phyloP scores from a whole-genome alignment of 2,113 vertebrate genomes.

The Typhlomys cinereus region DNA sequence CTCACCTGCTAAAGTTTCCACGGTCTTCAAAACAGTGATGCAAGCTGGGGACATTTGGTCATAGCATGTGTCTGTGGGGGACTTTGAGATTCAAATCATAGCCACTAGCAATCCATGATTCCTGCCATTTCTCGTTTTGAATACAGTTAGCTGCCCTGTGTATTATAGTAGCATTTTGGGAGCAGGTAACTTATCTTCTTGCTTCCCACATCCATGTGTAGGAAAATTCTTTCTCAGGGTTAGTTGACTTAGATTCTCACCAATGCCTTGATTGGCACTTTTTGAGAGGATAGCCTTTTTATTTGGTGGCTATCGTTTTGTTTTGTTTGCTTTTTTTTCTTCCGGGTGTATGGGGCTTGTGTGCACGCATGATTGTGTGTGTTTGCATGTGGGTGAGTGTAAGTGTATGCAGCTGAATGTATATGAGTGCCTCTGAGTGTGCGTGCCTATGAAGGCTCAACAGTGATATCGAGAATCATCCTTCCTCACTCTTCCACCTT shows the following conservation, averaged over 20 bases:
- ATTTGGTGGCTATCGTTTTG: too few relatives aligned
- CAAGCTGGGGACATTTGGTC: background rate
- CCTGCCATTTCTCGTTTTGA: background rate
- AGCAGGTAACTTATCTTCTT: background rate
- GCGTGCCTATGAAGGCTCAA: too few relatives aligned
- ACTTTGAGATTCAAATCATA: background rate
- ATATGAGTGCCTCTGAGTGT: too few relatives aligned
- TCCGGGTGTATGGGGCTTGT: too few relatives aligned
- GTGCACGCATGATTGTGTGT: too few relatives aligned
- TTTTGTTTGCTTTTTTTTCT: too few relatives aligned
- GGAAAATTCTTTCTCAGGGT: background rate
- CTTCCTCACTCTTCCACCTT: too few relatives aligned
- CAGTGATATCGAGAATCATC: too few relatives aligned
- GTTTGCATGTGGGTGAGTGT: too few relatives aligned
- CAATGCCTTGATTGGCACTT: background rate
- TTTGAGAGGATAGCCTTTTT: background rate
- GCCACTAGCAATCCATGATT: background rate
- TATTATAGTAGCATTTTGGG: background rate
- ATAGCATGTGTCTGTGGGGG: background rate
- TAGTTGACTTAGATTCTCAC: background rate
- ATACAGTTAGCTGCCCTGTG: background rate
- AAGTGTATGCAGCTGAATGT: too few relatives aligned
- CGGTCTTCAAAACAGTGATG: background rate
- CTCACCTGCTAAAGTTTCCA: background rate
- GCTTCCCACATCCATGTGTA: background rate